Percentiles rank a stretch among this genome's conserved stretches.
Evolutionary conservation across 2,113 vertebrate species (phyloP).

Genomic region (Coptodon bakossiorum): DNA sequence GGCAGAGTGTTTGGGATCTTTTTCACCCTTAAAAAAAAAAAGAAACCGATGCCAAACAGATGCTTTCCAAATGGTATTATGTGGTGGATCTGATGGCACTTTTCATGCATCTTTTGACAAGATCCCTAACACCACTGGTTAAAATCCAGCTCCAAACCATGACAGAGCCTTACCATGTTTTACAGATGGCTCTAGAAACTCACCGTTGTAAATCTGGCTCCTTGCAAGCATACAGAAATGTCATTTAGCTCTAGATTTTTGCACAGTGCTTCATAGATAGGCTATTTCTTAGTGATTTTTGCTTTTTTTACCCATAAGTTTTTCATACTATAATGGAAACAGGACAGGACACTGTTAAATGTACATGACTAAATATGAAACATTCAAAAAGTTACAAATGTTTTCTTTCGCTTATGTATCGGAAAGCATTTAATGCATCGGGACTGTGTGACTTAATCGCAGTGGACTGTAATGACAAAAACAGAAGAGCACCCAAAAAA

Average conservation of each 20-base stretch:
- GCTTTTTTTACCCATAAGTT: accelerated
- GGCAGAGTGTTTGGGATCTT: neutral
- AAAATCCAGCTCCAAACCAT: neutral
- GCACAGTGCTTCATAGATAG: neutral
- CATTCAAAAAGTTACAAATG: neutral
- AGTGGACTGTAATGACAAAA: neutral
- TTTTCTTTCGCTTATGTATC: too few relatives aligned
- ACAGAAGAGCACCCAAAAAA: neutral
- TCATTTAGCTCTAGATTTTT: neutral
- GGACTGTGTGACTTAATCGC: neutral
- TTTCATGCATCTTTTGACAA: neutral
- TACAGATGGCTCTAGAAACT: neutral
- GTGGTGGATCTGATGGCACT: neutral
- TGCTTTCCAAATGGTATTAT: neutral
- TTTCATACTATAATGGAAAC: neutral
- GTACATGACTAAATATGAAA: neutral
- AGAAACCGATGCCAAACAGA: neutral
- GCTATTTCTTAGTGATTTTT: neutral
- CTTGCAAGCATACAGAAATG: neutral
- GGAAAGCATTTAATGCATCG: neutral
- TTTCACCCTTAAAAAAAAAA: neutral
- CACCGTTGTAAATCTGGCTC: neutral
- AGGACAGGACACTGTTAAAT: neutral
- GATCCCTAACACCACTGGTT: neutral
- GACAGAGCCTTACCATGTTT: neutral